Base-by-base conservation (phyloP, 2,113 vertebrate species). In the Halcyon senegalensis region DNA sequence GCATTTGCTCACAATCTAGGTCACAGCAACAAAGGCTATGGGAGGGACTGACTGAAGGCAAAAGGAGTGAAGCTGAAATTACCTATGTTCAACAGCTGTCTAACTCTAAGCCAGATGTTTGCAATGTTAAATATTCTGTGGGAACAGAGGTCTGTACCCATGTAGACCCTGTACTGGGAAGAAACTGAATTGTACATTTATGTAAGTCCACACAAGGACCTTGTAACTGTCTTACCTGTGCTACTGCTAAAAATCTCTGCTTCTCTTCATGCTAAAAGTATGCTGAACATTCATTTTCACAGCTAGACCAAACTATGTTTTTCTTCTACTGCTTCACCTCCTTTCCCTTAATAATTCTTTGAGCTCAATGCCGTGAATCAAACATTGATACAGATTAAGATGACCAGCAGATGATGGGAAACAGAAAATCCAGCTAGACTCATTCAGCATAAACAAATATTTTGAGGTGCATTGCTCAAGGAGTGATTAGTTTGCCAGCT, bases 1-100 rank as follows among this genome's bases (percentile, higher is more conserved):
- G 84, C 86, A 91, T 96, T 95, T 96, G 87, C 70, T 94, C 74
- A 66, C 74, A 96, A 95, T 96, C 81, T 96, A 96, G 95, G 96
- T 95, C 92, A 97, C 70, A 51, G 87, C 77, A 91, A 96, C 80
- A 87, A 96, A 94, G 89, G 81, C 87, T 67, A 14, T 46, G 72
- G 76, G 67, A 91, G 70, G 39, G 84, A 85, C 4, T 89, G 92
- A 82, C 51, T 87, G 77, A 94, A 94, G 59, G 87, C 48, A 89
- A 60, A 74, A 82, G 84, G 69, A 93, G 80, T 33, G 51, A 87
- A 76, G 77, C 77, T 95, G 86, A 91, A 90, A 90, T 87, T 76
- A 87, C 74, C 86, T 87, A n/a, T 25, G 69, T 75, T 70, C 60
- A 93, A 39, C 94, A 96, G 96, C 86, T 96, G 85, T 28, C 75